A percentile compares a stretch with the other conserved stretches of the same genome.
These are phyloP conservation scores for Goniozus legneri DNA, from an alignment of 1,140 invertebrate species.

Conservation along the genomic window DNA sequence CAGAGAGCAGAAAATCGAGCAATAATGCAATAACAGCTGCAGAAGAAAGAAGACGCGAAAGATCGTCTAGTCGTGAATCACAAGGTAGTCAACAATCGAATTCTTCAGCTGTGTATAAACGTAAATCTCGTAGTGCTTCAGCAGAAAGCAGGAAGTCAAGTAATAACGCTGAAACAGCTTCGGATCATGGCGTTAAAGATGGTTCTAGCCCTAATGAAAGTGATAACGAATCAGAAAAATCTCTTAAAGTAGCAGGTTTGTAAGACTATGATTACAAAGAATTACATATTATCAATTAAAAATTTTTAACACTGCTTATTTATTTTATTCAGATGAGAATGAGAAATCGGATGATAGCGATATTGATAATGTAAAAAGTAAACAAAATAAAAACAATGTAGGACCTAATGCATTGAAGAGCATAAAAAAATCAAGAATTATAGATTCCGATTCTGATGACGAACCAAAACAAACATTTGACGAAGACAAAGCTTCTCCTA, in stretches of 20 bases:
- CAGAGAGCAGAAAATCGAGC: too few species aligned
- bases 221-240: slow-evolving; percentile 44
- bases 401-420: slow-evolving; percentile 32
- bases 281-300: neutral
- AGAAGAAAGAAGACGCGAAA: slow-evolving; percentile 12
- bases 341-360: slow-evolving; percentile 30
- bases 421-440: slow-evolving; percentile 46
- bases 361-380: slow-evolving; percentile 20
- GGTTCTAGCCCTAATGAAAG: slow-evolving; percentile 37
- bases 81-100: slow-evolving; percentile 55
- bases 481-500: slow-evolving; percentile 51
- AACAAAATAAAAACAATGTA: slow-evolving; percentile 38
- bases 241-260: slow-evolving; percentile 28
- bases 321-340: slow-evolving; percentile 21
- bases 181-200: neutral
- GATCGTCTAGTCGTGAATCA: slow-evolving; percentile 21
- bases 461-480: slow-evolving; percentile 47
- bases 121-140: slow-evolving; percentile 21
- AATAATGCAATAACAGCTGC: slow-evolving; percentile 10
- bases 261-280: slow-evolving; percentile 6
- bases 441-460: slow-evolving; percentile 58
- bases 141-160: slow-evolving; percentile 20
- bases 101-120: slow-evolving; percentile 49
- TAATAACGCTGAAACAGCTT: slow-evolving; percentile 11
- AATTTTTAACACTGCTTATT: neutral